These are phyloP conservation scores for Temnopleurus reevesii DNA, from an alignment of 53 echinoderm and acorn worm genomes.

Conservation along the genomic window DNA sequence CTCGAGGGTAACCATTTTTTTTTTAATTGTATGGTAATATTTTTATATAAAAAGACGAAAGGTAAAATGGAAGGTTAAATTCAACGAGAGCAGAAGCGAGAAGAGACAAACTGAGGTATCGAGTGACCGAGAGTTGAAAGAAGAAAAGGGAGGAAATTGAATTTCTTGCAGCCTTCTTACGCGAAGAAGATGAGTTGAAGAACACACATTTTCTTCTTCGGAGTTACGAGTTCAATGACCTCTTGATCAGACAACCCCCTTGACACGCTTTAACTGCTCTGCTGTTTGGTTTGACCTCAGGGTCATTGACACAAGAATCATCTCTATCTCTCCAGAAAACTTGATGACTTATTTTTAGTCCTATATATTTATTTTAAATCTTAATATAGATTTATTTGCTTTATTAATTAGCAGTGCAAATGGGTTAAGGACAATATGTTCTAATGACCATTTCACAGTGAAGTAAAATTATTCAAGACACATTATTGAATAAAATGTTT, in stretches of 20 bases:
- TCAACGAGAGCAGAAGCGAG: not conserved
- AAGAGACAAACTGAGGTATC: not conserved
- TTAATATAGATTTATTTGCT: too few relatives aligned
- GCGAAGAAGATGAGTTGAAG: too few relatives aligned
- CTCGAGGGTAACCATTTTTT: too few relatives aligned
- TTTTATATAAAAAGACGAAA: too few relatives aligned
- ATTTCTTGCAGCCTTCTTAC: not conserved
- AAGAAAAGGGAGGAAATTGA: not conserved
- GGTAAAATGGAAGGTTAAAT: not conserved
- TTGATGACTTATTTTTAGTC: too few relatives aligned
- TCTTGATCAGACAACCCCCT: not conserved
- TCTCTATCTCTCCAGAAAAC: not conserved
- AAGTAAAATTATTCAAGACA: too few relatives aligned
- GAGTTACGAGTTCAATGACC: slow-evolving; percentile 1
- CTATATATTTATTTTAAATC: too few relatives aligned
- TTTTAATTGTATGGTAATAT: too few relatives aligned
- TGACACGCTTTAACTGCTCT: not conserved
- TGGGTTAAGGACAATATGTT: too few relatives aligned
- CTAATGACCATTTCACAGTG: too few relatives aligned
- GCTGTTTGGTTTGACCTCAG: not conserved
- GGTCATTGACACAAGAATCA: not conserved
- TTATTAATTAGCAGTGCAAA: too few relatives aligned
- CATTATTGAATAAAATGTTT: too few relatives aligned
- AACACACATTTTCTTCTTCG: not conserved
- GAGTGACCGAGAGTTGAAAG: not conserved